Base-by-base conservation (phyloP, 2,888 invertebrate species). In the Physocephala rufipes region DNA sequence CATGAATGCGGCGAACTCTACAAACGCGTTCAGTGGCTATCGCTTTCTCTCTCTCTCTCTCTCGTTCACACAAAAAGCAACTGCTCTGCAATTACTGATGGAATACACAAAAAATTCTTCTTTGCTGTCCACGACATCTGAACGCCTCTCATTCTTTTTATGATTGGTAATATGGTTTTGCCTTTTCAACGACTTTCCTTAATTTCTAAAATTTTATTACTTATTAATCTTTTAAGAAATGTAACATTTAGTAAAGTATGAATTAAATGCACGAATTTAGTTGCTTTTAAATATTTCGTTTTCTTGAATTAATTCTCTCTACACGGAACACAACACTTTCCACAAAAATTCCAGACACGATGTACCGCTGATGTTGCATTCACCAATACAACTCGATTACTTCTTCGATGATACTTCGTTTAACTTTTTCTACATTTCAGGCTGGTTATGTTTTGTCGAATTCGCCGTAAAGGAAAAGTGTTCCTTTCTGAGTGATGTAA, bases 121-220 rank as follows among this genome's bases (percentile, higher is more conserved):
- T 75, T 75, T 71, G 75, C 74, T 76, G 76, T 74, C 72, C 67
- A 26, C 59, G 49, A 36, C 16, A 53, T 70, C 63, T 58, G 49
- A 49, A 49, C 62, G 61, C 36, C 51, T 21, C 62, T 47, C 68
- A 62, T 61, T 68, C 61, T 62, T 68, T 61, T 62, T 43, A 61
- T n/a, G n/a, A n/a, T 51, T 61, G 68, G 61, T 51, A 68, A 62
- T 68, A 62, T 15, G 73, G 74, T 76, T 78, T 64, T 47, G 78
- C 51, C 30, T 75, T 76, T 70, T 70, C 79, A 77, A 77, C 78
- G 81, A 78, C 77, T 78, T 81, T 79, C 80, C 76, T 80, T 36
- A 81, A 79, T 78, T 80, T 76, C n/a, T n/a, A n/a, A n/a, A n/a
- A n/a, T 26, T 45, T 51, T 68, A 55, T 21, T 55, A 55, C 55